Evolutionary conservation across 2,113 vertebrate genomes (phyloP), one percentile per base, ranked within the genome.

Genomic region (Xiphophorus couchianus): DNA sequence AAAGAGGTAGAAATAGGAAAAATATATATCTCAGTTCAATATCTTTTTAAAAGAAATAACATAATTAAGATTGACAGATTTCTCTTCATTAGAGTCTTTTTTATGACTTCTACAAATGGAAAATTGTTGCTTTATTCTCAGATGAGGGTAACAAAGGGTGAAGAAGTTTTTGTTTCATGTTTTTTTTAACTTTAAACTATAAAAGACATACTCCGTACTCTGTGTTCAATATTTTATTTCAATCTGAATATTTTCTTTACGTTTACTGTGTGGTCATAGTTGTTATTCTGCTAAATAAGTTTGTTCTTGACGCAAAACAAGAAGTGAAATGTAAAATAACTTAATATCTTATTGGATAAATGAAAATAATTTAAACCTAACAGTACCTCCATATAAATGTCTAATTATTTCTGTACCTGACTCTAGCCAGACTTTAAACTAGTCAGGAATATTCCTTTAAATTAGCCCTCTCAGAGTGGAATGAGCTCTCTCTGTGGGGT

Each of bases 1-100:
- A 83, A 95, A 93, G 89, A 96, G 94, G 93, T 93, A 65, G 31
- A 35, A 35, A 65, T 83, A 82, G 93, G 94, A 94, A 92, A 88
- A 19, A 48, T 19, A 48, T 48, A 48, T 48, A 42, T 15, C 39
- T 93, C 84, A 90, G 80, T 89, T 93, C 63, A 78, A 71, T 72
- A 60, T 77, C 27, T 42, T 15, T 81, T 86, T 67, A 77, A 76
- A 74, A 87, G 74, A 76, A 73, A 28, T 79, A 62, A 35, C 87
- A 74, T 89, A 91, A 92, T 93, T 91, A 91, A 86, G 64, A 85
- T 83, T 87, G 81, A 88, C 68, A 80, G 42, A 75, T 80, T 87
- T 48, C 29, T 54, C 71, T 74, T 73, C 66, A 22, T 22, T 25
- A 64, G 69, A 42, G 62, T 83, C 62, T 33, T 63, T 63, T 63